phyloP scores from a whole-genome alignment of 2,113 vertebrate genomes.

The Catharus bicknelli region DNA sequence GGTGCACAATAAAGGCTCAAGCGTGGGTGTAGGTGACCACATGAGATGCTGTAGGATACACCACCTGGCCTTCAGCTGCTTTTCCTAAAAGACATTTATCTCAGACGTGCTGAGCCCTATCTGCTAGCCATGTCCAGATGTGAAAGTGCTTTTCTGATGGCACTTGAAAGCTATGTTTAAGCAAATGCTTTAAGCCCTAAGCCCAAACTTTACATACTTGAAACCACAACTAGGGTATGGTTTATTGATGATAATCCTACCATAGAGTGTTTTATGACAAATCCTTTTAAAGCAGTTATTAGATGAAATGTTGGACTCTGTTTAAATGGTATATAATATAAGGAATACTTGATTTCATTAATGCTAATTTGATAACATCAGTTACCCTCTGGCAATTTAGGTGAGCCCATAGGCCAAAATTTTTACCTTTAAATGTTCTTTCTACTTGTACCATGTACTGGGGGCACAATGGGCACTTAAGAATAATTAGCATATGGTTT shows the following conservation, averaged over 20 bases:
- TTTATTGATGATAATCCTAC: not conserved
- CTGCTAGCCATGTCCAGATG: not conserved
- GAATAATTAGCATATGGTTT: not conserved
- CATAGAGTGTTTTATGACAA: not conserved
- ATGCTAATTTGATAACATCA: not conserved
- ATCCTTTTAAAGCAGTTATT: slow-evolving; percentile 19
- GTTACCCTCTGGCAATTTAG: not conserved
- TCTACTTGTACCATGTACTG: not conserved
- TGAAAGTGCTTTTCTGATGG: not conserved
- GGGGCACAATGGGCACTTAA: not conserved
- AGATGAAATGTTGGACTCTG: not conserved
- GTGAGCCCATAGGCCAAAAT: not conserved
- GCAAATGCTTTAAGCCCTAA: not conserved
- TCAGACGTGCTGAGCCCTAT: not conserved
- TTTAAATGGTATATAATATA: not conserved
- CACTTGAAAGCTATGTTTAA: not conserved
- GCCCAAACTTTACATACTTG: not conserved
- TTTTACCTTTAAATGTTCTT: slow-evolving; percentile 32
- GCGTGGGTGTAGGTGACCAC: rapidly evolving
- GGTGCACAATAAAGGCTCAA: not conserved
- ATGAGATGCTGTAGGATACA: not conserved
- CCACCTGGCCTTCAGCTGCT: not conserved
- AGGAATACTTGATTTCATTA: not conserved
- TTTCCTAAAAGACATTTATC: not conserved
- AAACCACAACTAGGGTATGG: not conserved